Conservation (phyloP, 2,113 vertebrate species). For the Piprites chloris region DNA sequence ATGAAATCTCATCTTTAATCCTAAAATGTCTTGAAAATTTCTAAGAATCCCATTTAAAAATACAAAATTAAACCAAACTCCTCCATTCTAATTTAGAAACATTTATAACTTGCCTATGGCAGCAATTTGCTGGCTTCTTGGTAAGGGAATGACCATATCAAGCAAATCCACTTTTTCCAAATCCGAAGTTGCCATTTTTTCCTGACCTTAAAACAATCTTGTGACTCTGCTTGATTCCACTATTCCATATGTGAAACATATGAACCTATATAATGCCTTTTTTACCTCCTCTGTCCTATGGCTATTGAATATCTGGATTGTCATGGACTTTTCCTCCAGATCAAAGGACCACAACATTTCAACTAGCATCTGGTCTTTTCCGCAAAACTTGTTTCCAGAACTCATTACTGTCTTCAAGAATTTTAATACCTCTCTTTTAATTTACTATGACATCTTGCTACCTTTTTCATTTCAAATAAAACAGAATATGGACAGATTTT, state of each 20-base stretch:
- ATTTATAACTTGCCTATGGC: background rate
- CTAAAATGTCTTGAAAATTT: background rate
- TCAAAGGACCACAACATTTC: background rate
- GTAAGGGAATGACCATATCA: background rate
- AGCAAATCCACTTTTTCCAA: background rate
- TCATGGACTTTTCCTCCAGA: background rate
- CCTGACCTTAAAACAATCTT: background rate
- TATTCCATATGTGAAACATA: background rate
- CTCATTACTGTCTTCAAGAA: background rate
- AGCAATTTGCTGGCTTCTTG: background rate
- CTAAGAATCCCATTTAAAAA: background rate
- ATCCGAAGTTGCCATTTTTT: background rate
- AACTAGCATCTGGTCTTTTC: background rate
- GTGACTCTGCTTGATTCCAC: background rate
- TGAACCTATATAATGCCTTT: background rate
- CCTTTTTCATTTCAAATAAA: background rate
- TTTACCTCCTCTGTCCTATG: background rate
- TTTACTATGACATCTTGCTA: background rate
- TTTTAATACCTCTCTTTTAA: background rate
- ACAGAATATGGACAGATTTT: background rate
- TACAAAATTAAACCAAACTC: background rate
- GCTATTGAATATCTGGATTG: background rate
- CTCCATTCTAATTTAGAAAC: background rate
- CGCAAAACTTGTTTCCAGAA: background rate
- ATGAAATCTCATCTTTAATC: background rate